Percentiles rank a stretch among this genome's conserved stretches.
Conservation (phyloP, 2,113 vertebrate species). For the Strigops habroptila region DNA sequence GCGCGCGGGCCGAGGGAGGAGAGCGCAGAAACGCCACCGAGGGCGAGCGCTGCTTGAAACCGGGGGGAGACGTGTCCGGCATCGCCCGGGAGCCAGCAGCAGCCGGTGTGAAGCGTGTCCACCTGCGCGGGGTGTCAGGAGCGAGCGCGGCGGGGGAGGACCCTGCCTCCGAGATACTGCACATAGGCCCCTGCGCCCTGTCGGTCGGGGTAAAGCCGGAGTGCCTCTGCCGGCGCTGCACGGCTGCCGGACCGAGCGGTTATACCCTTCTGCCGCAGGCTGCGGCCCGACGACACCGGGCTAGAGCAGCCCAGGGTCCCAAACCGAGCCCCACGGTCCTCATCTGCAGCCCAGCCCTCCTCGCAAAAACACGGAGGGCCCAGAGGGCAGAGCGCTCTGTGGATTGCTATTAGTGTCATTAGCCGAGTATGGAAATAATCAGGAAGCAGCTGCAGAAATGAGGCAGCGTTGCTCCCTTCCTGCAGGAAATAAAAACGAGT, state of each 20-base stretch:
- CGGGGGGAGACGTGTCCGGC: too few species aligned
- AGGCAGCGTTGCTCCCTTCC: neutral
- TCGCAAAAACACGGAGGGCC: accelerated
- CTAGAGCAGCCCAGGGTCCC: accelerated
- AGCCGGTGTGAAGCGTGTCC: accelerated
- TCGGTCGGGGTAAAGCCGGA: too few species aligned
- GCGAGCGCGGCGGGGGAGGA: accelerated
- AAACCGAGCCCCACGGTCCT: accelerated
- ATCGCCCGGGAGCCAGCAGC: accelerated
- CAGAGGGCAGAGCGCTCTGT: neutral
- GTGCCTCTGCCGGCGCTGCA: neutral
- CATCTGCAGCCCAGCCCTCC: accelerated
- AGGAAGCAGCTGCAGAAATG: neutral
- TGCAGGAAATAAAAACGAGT: neutral
- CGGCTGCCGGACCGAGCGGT: neutral
- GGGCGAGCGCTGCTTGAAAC: neutral
- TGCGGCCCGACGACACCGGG: accelerated
- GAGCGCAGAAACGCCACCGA: neutral
- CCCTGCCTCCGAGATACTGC: neutral
- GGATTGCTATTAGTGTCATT: neutral
- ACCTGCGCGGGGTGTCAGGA: neutral
- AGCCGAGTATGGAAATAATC: neutral
- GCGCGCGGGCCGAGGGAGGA: too few species aligned
- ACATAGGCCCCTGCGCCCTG: accelerated
- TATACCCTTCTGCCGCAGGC: neutral